Evolutionary conservation across 2,113 vertebrate genomes (phyloP), one percentile per base, ranked within the genome.

Genomic region (Okapia johnstoni): DNA sequence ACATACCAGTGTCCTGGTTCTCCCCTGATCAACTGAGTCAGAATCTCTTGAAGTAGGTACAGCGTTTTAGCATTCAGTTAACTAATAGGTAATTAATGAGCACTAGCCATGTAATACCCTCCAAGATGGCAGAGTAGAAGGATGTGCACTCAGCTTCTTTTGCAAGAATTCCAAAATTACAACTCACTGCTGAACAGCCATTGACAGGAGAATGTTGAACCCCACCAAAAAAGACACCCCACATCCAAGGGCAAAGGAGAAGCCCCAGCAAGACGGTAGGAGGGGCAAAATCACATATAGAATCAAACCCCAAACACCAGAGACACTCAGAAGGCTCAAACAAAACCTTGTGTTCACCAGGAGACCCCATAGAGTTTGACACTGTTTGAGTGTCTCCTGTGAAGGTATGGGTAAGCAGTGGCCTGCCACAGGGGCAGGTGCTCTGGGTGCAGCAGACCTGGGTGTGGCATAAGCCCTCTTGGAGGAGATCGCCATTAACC

Each of bases 111-210:
- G 63, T 70, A 70, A 70, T 70, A 70, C n/a, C n/a, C 17, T 36
- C 63, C 63, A 36, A 36, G 63, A 36, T 70, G 63, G n/a, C 1
- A 0, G n/a, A 66, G n/a, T 66, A 66, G 33, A 66, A n/a, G 17
- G 63, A 70, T 5, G 10, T 2, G 9, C 0, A 0, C 33, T 36
- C n/a, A 36, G 36, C 17, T 70, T 36, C 33, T 66, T 4, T n/a
- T 11, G 63, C 2, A 1, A 70, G n/a, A 36, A 36, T n/a, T 70
- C 63, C n/a, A 70, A 70, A 36, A 36, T 36, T 70, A 36, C n/a
- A 70, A 21, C 63, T 70, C 8, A 0, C n/a, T 66, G n/a, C n/a
- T 21, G n/a, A 21, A 70, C 17, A 36, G 21, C 63, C 63, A 70
- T 36, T 0, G 1, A 70, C 63, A 36, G 17, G 33, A 66, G 8